A percentile compares a stretch with the other conserved stretches of the same genome.
Evolutionary conservation across 2,113 vertebrate genomes (phyloP).

Genomic region (Chiloscyllium plagiosum): DNA sequence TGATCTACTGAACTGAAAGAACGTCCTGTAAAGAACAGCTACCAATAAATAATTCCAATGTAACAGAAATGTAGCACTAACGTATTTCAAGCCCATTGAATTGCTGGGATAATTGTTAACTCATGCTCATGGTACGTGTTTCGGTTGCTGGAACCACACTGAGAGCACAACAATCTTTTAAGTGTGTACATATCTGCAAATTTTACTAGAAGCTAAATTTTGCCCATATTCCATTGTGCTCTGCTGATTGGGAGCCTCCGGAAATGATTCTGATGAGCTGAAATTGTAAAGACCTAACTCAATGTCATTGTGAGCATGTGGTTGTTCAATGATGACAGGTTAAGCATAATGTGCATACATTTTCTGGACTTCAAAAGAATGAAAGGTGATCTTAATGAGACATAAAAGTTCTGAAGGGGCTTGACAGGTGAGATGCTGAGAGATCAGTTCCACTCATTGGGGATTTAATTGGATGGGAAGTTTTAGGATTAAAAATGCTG

Average conservation of each 20-base stretch:
- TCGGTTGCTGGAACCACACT: background rate
- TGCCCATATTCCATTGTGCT: background rate
- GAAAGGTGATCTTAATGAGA: too few relatives aligned
- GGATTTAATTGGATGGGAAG: too few relatives aligned
- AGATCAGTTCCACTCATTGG: too few relatives aligned
- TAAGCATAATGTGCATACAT: too few relatives aligned
- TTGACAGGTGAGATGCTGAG: too few relatives aligned
- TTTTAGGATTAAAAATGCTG: too few relatives aligned
- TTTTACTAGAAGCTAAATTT: background rate
- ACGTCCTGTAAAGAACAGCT: background rate
- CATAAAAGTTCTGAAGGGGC: too few relatives aligned
- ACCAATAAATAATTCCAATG: background rate
- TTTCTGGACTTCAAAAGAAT: too few relatives aligned
- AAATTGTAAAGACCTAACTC: background rate
- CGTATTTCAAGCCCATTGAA: background rate
- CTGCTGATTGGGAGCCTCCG: background rate
- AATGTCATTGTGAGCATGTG: background rate
- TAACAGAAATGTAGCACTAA: background rate
- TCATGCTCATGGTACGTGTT: background rate
- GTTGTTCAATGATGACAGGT: too few relatives aligned
- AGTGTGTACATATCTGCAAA: background rate
- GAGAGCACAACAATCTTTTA: background rate
- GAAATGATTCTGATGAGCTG: background rate
- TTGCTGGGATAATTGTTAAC: background rate
- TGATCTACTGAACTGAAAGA: background rate